Evolutionary conservation across 2,888 invertebrate genomes (phyloP).

Genomic region (Didymodactylos carnosus): DNA sequence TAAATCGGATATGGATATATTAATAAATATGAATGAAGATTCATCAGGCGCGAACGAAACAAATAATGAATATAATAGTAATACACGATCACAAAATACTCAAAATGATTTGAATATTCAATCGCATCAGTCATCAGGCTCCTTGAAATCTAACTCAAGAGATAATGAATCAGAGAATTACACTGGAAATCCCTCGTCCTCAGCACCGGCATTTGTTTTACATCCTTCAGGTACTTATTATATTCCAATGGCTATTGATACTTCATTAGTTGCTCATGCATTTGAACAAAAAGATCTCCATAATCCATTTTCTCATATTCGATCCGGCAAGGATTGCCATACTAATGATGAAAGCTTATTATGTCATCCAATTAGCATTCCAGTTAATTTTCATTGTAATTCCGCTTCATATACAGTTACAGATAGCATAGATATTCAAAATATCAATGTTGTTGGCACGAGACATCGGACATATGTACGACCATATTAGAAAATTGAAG

Average conservation of each 20-base stretch:
- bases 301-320: background rate
- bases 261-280: conserved; percentile 32
- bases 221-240: conserved; percentile 72
- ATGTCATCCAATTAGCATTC: conserved; percentile 29
- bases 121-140: no score
- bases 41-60: no score
- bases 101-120: no score
- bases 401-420: background rate
- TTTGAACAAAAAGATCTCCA: conserved; percentile 14
- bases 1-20: no score
- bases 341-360: conserved; percentile 7
- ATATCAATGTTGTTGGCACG: background rate
- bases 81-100: no score
- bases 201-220: conserved; percentile 67
- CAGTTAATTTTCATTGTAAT: conserved; percentile 22
- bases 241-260: conserved; percentile 45
- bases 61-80: no score
- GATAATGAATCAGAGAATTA: conserved; percentile 4
- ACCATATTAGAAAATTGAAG: no score
- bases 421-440: background rate
- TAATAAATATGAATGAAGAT: no score
- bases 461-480: background rate
- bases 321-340: no score
- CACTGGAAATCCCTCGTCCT: conserved; percentile 18
- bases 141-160: no score